These are phyloP conservation scores for Lasiurus borealis DNA, from an alignment of 2,113 vertebrate genomes.

Conservation along the genomic window DNA sequence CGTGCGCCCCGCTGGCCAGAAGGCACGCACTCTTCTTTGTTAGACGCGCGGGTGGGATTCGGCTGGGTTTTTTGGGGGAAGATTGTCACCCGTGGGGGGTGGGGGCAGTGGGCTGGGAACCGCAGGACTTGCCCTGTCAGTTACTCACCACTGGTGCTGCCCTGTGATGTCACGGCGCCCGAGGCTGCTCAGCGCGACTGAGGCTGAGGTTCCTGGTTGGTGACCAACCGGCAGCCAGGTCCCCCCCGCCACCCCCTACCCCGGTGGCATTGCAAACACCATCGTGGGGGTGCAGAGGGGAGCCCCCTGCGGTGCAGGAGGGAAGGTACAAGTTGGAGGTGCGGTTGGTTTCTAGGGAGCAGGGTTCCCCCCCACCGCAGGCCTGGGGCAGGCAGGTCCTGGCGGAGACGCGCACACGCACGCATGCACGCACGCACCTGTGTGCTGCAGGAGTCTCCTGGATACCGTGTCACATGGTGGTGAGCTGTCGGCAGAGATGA, in stretches of 20 bases:
- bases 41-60: constrained; percentile 55
- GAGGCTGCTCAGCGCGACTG: neutral
- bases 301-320: neutral
- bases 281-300: neutral
- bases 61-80: neutral
- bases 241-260: no score
- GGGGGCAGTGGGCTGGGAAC: neutral
- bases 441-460: constrained; percentile 55
- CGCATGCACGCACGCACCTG: no score
- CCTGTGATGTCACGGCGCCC: neutral
- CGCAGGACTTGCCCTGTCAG: neutral
- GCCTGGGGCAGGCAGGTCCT: neutral
- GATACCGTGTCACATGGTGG: constrained; percentile 55
- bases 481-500: constrained; percentile 69
- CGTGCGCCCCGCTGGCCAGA: neutral
- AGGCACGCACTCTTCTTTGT: constrained; percentile 79
- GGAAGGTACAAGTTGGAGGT: neutral
- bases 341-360: neutral
- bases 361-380: neutral
- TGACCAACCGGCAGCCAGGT: neutral
- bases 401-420: neutral
- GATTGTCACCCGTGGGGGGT: constrained; percentile 16
- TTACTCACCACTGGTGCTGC: neutral
- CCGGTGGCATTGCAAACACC: neutral
- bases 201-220: neutral